Conservation (phyloP, 2,888 invertebrate species). For the Idaea dimidiata region DNA sequence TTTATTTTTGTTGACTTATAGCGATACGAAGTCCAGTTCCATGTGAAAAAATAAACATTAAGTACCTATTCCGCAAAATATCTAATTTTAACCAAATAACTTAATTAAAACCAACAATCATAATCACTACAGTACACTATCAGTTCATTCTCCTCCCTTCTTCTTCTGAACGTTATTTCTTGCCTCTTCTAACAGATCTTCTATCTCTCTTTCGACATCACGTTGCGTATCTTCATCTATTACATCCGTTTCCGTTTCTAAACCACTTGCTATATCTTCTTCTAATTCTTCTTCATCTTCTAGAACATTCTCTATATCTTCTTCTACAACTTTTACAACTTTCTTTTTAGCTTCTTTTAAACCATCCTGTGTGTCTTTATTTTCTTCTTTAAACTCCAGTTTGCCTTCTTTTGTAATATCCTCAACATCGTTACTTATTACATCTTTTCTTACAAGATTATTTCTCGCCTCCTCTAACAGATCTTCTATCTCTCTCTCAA, state of each 20-base stretch:
- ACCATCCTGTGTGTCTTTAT: neutral
- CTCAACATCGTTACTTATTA: neutral
- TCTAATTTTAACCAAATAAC: neutral
- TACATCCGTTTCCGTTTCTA: neutral
- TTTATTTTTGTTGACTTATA: neutral
- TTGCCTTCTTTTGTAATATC: neutral
- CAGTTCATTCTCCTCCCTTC: conserved; percentile 41
- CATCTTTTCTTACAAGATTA: conserved; percentile 17
- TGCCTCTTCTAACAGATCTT: neutral
- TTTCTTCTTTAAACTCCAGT: neutral
- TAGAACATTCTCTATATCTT: no score
- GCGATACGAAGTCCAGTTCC: neutral
- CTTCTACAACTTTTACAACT: no score
- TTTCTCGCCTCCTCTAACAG: neutral
- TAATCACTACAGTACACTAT: conserved; percentile 22
- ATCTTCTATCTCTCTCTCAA: conserved; percentile 4
- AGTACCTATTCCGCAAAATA: neutral
- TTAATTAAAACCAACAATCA: neutral
- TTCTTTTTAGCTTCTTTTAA: conserved; percentile 10
- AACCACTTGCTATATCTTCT: no score
- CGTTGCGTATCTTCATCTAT: conserved; percentile 2
- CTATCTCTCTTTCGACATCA: conserved; percentile 7
- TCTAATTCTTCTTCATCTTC: conserved; percentile 12
- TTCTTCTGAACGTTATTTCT: conserved; percentile 11
- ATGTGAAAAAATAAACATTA: neutral